Base-by-base conservation (phyloP, 2,113 vertebrate genomes). In the Macquaria australasica region DNA sequence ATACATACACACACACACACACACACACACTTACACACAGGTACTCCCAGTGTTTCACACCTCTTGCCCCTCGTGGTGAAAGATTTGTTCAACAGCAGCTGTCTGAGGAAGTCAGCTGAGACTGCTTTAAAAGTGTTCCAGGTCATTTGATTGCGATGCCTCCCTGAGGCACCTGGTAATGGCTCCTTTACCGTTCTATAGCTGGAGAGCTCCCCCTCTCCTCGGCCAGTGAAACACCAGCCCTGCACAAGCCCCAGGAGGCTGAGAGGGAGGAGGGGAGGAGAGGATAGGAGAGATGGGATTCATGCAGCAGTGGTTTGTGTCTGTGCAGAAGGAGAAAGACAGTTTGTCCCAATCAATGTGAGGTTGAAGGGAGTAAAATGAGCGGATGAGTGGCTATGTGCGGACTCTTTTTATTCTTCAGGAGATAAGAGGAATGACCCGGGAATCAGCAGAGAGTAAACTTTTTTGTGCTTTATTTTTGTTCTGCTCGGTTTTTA, bases 121-220 rank as follows among this genome's bases (percentile, higher is more conserved):
- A 93, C 91, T 87, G 85, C 80, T 92, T 94, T 92, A 91, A 93
- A 93, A 83, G 85, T 79, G 93, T 95, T 95, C 89, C 90, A 89
- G 95, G 93, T 95, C 93, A 94, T 94, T 94, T 93, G 93, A 62
- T 90, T 86, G 87, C 45, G 87, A 92, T 91, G 86, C 81, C 90
- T 94, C 93, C 93, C 94, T 41, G 39, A 93, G 92, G 93, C 50
- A 85, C 79, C 75, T 23, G 31, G 63, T 93, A 95, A 95, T 94
- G 85, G 91, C 92, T 93, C 90, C 73, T 94, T 91, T 93, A 93
- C 87, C 87, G 90, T 89, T 94, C 86, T 86, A 92, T 76, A 81
- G 85, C 84, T 48, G 60, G 56, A 82, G 84, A 84, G 88, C 88
- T 88, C 77, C 83, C 88, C 89, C 91, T 92, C 85, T 81, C 63